Conservation (phyloP, 2,113 vertebrate genomes). For the Seriola quinqueradiata region DNA sequence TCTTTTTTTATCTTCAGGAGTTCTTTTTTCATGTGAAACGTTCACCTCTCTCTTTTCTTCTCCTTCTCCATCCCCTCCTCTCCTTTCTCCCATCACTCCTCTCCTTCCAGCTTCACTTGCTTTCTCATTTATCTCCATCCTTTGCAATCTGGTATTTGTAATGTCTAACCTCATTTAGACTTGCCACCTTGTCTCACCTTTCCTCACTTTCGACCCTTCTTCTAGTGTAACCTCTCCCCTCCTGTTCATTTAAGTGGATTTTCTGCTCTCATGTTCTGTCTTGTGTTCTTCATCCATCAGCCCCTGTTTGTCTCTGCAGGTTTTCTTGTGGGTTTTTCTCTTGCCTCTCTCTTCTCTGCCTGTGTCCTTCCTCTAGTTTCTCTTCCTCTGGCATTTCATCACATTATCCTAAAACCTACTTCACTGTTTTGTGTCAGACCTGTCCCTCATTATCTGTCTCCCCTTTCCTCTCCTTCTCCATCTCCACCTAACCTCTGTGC, state of each 20-base stretch:
- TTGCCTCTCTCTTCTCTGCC: background rate
- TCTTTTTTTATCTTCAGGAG: conserved; percentile 24
- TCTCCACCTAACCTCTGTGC: background rate
- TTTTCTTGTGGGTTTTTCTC: background rate
- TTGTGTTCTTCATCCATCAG: conserved; percentile 33
- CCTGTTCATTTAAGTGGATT: conserved; percentile 43
- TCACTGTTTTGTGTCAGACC: conserved; percentile 9
- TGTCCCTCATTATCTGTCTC: conserved; percentile 25
- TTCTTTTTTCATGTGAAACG: background rate
- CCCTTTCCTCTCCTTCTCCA: background rate
- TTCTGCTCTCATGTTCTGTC: conserved; percentile 18
- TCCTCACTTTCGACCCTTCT: conserved; percentile 38
- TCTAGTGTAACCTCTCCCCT: conserved; percentile 40
- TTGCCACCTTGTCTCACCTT: conserved; percentile 23
- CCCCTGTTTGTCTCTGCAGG: conserved; percentile 11
- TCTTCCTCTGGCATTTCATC: conserved; percentile 4
- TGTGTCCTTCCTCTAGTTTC: conserved; percentile 10
- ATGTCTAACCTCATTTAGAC: conserved; percentile 54
- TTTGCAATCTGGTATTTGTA: conserved; percentile 47
- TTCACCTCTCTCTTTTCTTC: background rate
- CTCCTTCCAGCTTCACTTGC: conserved; percentile 32
- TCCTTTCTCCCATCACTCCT: background rate
- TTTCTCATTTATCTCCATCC: conserved; percentile 52
- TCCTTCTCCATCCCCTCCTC: background rate
- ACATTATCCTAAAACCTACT: conserved; percentile 4